These are phyloP conservation scores for Eira barbara DNA, from an alignment of 2,113 vertebrate genomes.

Conservation along the genomic window DNA sequence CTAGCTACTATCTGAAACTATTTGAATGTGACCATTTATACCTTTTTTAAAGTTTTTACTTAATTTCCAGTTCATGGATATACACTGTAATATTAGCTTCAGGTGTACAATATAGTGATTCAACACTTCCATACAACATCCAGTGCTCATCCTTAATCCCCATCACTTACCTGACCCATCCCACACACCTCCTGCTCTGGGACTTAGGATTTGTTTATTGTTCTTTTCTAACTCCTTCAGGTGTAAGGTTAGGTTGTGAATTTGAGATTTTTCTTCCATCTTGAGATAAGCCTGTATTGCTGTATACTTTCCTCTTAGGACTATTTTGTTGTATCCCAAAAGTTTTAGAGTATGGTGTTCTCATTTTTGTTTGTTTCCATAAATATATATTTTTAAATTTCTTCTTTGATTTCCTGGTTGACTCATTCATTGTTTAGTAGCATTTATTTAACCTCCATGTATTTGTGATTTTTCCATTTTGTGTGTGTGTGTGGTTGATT, in stretches of 20 bases:
- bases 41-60: not conserved
- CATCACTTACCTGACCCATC: no score
- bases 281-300: not conserved
- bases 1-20: not conserved
- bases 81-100: not conserved
- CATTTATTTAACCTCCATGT: not conserved
- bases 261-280: not conserved
- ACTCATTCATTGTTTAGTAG: not conserved
- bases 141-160: no score
- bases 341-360: not conserved
- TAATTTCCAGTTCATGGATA: not conserved
- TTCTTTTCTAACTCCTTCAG: not conserved
- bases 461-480: not conserved
- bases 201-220: not conserved
- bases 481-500: not conserved
- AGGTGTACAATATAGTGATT: not conserved
- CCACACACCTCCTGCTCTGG: not conserved
- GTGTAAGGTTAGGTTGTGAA: not conserved
- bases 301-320: not conserved
- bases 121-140: not conserved
- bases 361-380: not conserved
- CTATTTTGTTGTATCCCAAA: not conserved
- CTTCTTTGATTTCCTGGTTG: not conserved
- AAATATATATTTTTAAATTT: not conserved
- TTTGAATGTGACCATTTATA: not conserved